phyloP scores from a whole-genome alignment of 1,140 invertebrate genomes.

The Drosophila subobscura region DNA sequence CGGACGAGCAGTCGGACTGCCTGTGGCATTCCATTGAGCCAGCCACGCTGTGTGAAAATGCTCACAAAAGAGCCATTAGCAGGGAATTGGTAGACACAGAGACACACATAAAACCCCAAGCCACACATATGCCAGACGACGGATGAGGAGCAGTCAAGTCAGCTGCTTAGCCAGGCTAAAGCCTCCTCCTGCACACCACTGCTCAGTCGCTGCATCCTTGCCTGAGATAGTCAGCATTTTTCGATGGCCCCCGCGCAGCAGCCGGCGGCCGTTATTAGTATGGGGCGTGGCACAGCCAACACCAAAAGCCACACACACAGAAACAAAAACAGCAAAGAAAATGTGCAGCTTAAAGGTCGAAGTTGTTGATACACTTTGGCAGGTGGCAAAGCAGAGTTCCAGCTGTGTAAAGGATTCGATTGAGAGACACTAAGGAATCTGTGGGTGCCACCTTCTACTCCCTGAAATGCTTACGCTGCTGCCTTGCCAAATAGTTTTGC shows the following conservation, averaged over 20 bases:
- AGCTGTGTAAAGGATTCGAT: no score
- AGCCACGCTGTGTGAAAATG: constrained; percentile 53
- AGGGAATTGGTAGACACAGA: constrained; percentile 71
- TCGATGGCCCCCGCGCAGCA: constrained; percentile 64
- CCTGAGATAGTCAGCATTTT: constrained; percentile 71
- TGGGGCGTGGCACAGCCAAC: constrained; percentile 48
- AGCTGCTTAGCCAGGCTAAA: constrained; percentile 33
- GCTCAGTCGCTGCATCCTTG: neutral
- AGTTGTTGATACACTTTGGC: no score
- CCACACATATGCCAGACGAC: constrained; percentile 3
- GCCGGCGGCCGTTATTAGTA: constrained; percentile 68
- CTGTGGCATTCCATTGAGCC: constrained; percentile 61
- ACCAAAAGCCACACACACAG: neutral
- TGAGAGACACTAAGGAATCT: no score
- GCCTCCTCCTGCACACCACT: constrained; percentile 4
- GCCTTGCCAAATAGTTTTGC: no score
- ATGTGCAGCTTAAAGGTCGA: no score
- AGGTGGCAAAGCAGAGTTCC: no score
- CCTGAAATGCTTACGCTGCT: no score
- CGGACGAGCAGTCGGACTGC: constrained; percentile 35
- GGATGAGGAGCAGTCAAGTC: constrained; percentile 22
- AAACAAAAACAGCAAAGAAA: constrained; percentile 10
- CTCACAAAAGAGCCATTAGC: constrained; percentile 80
- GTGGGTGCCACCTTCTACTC: no score
- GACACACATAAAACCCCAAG: neutral